A percentile compares a stretch with the other conserved stretches of the same genome.
Evolutionary conservation across 2,888 invertebrate genomes (phyloP).

Genomic region (Drosophila tripunctata): DNA sequence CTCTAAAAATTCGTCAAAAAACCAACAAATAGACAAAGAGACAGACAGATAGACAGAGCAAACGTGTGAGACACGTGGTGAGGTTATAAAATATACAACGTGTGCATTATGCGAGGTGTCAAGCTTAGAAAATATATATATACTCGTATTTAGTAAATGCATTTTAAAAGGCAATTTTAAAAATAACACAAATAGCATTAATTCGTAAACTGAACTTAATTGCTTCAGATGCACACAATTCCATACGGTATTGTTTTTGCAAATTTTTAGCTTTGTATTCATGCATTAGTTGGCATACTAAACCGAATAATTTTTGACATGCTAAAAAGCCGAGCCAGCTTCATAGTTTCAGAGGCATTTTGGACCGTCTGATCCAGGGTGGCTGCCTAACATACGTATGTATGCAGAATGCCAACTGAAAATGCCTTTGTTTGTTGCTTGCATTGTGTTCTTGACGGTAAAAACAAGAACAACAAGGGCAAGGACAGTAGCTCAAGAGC

Average conservation of each 20-base stretch:
- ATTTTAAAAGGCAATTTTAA: not conserved
- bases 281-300: not conserved
- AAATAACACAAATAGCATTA: not conserved
- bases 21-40: constrained; percentile 21
- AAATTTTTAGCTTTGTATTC: no score
- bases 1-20: constrained; percentile 25
- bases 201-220: not conserved
- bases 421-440: constrained; percentile 20
- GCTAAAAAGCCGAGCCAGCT: constrained; percentile 5
- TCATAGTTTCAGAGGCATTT: constrained; percentile 28
- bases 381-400: constrained; percentile 53
- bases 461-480: constrained; percentile 60
- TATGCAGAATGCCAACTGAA: constrained; percentile 64
- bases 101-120: constrained; percentile 29
- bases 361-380: constrained; percentile 21
- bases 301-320: not conserved
- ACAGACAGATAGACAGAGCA: not conserved
- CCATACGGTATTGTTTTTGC: not conserved
- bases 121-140: not conserved
- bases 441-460: constrained; percentile 17
- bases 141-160: no score
- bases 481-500: constrained; percentile 62
- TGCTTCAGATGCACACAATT: not conserved
- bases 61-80: constrained; percentile 10
- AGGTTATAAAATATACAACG: constrained; percentile 27